Conservation (phyloP, 2,888 invertebrate genomes). For the Netelia melanura region DNA sequence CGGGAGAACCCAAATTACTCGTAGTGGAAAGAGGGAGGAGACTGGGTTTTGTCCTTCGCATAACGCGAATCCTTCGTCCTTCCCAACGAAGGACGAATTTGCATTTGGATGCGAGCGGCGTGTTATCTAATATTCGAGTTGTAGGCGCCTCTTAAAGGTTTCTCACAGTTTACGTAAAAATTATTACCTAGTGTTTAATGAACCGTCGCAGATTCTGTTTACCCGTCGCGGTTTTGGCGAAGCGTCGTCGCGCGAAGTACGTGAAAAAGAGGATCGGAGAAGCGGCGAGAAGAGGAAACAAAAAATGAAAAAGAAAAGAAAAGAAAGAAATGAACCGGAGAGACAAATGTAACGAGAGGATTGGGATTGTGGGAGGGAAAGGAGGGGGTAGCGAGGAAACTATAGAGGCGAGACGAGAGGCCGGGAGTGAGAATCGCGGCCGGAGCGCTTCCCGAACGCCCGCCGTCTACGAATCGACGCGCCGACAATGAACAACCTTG, state of each 20-base stretch:
- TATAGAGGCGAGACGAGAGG: slow-evolving; percentile 43
- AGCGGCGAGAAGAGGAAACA: background rate
- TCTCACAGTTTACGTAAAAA: slow-evolving; percentile 17
- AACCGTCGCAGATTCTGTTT: slow-evolving; percentile 40
- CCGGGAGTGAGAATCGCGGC: slow-evolving; percentile 58
- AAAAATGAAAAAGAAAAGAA: background rate
- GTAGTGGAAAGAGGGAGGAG: background rate
- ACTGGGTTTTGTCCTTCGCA: background rate
- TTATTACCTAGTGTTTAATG: slow-evolving; percentile 56
- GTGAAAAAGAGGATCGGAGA: slow-evolving; percentile 8
- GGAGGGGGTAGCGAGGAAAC: slow-evolving; percentile 2
- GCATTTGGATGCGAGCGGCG: slow-evolving; percentile 27
- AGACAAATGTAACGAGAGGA: slow-evolving; percentile 44
- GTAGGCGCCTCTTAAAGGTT: background rate
- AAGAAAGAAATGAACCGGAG: background rate
- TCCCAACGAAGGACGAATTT: slow-evolving; percentile 8
- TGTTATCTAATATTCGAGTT: background rate
- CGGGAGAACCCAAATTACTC: slow-evolving; percentile 29
- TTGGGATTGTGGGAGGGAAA: background rate
- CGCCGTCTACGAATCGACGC: slow-evolving; percentile 63
- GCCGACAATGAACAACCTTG: slow-evolving; percentile 77
- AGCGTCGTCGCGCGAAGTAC: slow-evolving; percentile 18
- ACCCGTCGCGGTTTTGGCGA: slow-evolving; percentile 14
- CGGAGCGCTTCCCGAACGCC: slow-evolving; percentile 43
- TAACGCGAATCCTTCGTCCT: background rate